A percentile compares a stretch with the other conserved stretches of the same genome.
phyloP scores from a whole-genome alignment of 92 coral and sea anemone genomes.

The Phenganax marumi region DNA sequence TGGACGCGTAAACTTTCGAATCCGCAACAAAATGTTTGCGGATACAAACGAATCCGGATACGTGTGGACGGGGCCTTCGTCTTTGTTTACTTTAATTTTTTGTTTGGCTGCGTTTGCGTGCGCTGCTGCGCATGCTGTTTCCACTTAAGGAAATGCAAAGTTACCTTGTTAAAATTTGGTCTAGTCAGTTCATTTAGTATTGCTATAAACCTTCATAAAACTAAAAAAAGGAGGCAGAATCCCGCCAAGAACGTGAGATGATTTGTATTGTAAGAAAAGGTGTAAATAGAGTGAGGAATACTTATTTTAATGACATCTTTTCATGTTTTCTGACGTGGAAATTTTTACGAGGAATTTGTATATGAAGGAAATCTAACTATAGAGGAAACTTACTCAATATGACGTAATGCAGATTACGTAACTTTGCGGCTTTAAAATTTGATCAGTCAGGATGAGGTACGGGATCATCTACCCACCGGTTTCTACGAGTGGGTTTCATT shows the following conservation, averaged over 20 bases:
- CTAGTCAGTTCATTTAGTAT: neutral
- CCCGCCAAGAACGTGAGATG: no score
- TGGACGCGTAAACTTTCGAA: no score
- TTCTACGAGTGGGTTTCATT: no score
- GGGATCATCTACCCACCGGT: neutral
- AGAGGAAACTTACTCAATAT: neutral
- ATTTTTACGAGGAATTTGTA: neutral
- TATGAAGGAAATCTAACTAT: neutral
- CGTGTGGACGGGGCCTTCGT: no score
- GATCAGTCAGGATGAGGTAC: neutral
- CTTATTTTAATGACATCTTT: neutral
- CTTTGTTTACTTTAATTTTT: no score
- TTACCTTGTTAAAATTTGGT: neutral
- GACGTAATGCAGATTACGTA: conserved; percentile 16
- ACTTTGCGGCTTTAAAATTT: neutral
- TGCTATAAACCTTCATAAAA: no score
- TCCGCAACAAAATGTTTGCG: no score
- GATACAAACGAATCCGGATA: no score
- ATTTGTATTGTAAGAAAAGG: no score
- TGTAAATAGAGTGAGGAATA: neutral
- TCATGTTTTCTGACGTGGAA: neutral
- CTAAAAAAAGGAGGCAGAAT: no score
- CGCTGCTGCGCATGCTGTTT: neutral
- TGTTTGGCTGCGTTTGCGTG: no score
- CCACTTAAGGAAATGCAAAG: neutral